Conservation (phyloP, 2,888 invertebrate genomes). For the Gryllus longicercus region DNA sequence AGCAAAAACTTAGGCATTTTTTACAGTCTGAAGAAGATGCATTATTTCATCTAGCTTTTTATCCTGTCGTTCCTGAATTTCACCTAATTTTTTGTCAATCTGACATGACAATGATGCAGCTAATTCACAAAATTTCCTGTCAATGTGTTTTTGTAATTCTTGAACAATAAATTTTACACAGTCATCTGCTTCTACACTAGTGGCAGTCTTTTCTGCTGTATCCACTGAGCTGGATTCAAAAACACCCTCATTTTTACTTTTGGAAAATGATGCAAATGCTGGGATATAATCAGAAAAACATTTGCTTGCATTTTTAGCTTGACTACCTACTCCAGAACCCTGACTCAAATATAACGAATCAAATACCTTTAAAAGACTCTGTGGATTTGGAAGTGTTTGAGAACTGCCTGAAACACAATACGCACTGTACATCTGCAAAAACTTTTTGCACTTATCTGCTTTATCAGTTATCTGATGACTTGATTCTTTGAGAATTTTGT, state of each 20-base stretch:
- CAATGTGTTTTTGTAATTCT: constrained; percentile 42
- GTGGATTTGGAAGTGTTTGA: constrained; percentile 36
- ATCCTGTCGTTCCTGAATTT: constrained; percentile 44
- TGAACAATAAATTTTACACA: constrained; percentile 34
- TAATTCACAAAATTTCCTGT: constrained; percentile 44
- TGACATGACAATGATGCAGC: constrained; percentile 42
- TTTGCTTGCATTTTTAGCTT: constrained; percentile 37
- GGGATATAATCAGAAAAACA: constrained; percentile 38
- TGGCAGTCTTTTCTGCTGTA: constrained; percentile 29
- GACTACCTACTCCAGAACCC: constrained; percentile 35
- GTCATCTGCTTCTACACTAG: constrained; percentile 32
- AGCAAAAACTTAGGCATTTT: too few species aligned
- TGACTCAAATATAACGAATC: constrained; percentile 37
- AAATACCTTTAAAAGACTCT: constrained; percentile 38
- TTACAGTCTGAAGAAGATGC: background rate
- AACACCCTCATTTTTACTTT: constrained; percentile 33
- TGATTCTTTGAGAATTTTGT: constrained; percentile 39
- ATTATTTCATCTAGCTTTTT: constrained; percentile 44
- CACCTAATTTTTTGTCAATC: constrained; percentile 41
- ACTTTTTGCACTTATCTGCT: constrained; percentile 40
- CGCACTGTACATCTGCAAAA: constrained; percentile 38
- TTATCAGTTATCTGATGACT: constrained; percentile 39
- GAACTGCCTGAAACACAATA: constrained; percentile 29
- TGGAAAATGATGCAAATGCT: constrained; percentile 25
- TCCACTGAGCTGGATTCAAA: constrained; percentile 36